Conservation (phyloP, 2,797 vertebrate species). For the Pseudopleuronectes americanus region DNA sequence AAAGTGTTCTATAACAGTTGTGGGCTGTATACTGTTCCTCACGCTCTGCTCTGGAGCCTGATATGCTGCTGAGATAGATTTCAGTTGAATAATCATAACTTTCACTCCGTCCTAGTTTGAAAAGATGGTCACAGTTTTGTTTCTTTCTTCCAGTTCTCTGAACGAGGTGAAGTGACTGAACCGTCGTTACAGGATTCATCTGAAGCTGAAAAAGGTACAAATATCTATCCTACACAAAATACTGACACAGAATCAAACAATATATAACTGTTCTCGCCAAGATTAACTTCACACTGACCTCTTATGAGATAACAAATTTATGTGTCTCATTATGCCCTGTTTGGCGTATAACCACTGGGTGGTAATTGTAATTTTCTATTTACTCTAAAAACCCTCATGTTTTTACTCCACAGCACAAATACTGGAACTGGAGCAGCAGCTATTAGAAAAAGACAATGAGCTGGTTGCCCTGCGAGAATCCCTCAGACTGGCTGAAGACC, state of each 20-base stretch:
- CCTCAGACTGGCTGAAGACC: slow-evolving; percentile 50
- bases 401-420: slow-evolving; percentile 52
- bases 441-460: slow-evolving; percentile 77
- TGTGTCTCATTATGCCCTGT: too few relatives aligned
- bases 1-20: too few relatives aligned
- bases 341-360: neutral
- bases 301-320: too few relatives aligned
- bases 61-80: neutral
- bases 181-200: slow-evolving; percentile 51
- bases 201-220: slow-evolving; percentile 72
- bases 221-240: neutral
- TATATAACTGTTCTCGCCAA: too few relatives aligned
- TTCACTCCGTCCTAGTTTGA: neutral
- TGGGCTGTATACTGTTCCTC: neutral
- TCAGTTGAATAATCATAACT: neutral
- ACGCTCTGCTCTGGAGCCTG: neutral
- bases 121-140: neutral
- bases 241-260: neutral
- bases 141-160: slow-evolving; percentile 63
- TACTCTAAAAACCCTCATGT: neutral
- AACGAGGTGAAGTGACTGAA: slow-evolving; percentile 48
- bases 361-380: neutral
- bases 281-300: neutral
- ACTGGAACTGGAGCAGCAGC: slow-evolving; percentile 72
- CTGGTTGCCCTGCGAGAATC: slow-evolving; percentile 69